phyloP scores from a whole-genome alignment of 2,797 vertebrate genomes.

The Cephalopachus bancanus region DNA sequence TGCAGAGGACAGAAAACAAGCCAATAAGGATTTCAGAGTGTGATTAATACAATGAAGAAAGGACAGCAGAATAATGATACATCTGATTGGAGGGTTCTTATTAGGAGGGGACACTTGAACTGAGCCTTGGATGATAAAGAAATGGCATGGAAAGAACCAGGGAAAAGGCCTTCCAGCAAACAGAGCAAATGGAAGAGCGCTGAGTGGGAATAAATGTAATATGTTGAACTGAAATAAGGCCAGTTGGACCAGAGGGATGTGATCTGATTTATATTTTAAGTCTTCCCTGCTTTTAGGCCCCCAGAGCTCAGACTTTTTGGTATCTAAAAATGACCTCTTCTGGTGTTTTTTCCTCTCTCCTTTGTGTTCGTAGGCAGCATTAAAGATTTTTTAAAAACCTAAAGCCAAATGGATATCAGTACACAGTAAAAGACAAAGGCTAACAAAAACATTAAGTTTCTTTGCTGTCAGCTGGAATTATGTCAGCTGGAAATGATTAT shows the following conservation, averaged over 20 bases:
- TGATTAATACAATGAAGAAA: not conserved
- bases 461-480: not conserved
- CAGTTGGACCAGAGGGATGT: conserved; percentile 61
- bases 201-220: not conserved
- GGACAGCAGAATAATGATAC: not conserved
- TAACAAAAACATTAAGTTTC: conserved; percentile 21
- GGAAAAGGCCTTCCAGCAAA: not conserved
- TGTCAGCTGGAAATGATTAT: not conserved
- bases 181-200: conserved; percentile 9
- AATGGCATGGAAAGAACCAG: not conserved
- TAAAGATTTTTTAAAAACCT: conserved; percentile 53
- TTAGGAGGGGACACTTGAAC: not conserved
- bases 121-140: not conserved
- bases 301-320: conserved; percentile 40
- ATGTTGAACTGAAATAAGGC: conserved; percentile 70
- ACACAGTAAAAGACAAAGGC: not conserved
- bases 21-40: not conserved
- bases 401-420: conserved; percentile 23
- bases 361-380: conserved; percentile 18
- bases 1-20: not conserved
- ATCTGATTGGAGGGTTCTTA: not conserved
- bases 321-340: conserved; percentile 32
- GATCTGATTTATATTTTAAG: conserved; percentile 78
- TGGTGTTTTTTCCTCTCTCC: not conserved
- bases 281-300: conserved; percentile 16